Conservation (phyloP, 2,888 invertebrate species). For the Gortyna flavago region DNA sequence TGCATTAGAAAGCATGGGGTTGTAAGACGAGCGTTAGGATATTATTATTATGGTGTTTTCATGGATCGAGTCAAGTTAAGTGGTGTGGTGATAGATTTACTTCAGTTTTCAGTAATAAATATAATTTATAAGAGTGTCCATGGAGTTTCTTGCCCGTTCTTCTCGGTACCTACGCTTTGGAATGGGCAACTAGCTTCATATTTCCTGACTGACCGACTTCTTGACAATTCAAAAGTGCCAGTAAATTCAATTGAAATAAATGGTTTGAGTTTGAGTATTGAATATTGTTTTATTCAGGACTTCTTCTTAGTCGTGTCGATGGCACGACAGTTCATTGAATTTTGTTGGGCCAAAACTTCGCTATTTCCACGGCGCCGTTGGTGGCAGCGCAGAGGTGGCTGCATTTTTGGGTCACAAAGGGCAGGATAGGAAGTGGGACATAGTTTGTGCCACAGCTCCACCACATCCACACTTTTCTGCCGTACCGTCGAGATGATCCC, state of each 20-base stretch:
- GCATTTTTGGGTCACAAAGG: not conserved
- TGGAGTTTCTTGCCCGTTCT: too few species aligned
- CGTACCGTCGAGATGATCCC: not conserved
- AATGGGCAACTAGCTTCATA: too few species aligned
- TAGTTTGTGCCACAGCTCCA: not conserved
- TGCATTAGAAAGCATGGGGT: constrained; percentile 65
- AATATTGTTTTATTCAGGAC: not conserved
- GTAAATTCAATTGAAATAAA: too few species aligned
- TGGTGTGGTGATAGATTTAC: constrained; percentile 30
- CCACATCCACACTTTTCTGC: not conserved
- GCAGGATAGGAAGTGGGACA: not conserved
- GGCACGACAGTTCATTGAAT: not conserved
- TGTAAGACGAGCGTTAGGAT: constrained; percentile 22
- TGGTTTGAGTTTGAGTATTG: too few species aligned
- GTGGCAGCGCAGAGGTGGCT: not conserved
- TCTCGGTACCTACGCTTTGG: too few species aligned
- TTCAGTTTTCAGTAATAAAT: not conserved
- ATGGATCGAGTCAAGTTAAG: constrained; percentile 7
- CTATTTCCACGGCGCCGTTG: not conserved
- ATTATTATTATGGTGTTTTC: constrained; percentile 47
- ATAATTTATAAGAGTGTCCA: too few species aligned
- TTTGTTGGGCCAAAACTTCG: not conserved
- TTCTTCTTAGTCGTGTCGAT: not conserved
- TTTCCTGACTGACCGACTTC: too few species aligned
- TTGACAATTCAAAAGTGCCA: too few species aligned